Evolutionary conservation across 2,888 invertebrate genomes (phyloP).

Genomic region (Quadriops clusia): DNA sequence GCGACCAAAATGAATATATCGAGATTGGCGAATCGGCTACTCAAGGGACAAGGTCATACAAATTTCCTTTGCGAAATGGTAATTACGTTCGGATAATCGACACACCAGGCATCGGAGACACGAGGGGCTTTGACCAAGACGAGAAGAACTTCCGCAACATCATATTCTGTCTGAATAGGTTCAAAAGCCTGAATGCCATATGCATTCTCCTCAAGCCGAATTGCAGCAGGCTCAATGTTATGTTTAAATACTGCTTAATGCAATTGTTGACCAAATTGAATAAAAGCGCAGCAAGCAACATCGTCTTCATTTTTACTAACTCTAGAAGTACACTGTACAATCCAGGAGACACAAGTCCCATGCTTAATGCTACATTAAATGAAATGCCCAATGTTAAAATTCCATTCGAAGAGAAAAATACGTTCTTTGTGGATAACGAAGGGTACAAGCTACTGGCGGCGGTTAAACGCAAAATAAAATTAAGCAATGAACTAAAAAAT

Average conservation of each 20-base stretch:
- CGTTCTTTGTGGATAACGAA: slow-evolving; percentile 32
- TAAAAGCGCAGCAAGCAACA: slow-evolving; percentile 27
- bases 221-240: slow-evolving; percentile 23
- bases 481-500: slow-evolving; percentile 13
- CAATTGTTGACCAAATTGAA: slow-evolving; percentile 29
- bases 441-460: slow-evolving; percentile 28
- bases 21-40: slow-evolving; percentile 17
- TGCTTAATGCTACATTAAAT: slow-evolving; percentile 20
- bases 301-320: slow-evolving; percentile 31
- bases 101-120: slow-evolving; percentile 28
- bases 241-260: slow-evolving; percentile 29
- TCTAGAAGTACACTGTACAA: slow-evolving; percentile 23
- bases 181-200: slow-evolving; percentile 27
- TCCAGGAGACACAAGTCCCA: slow-evolving; percentile 25
- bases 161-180: slow-evolving; percentile 24
- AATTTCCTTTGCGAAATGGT: slow-evolving; percentile 14
- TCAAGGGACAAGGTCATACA: slow-evolving; percentile 54
- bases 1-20: slow-evolving; percentile 17
- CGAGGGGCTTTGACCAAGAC: slow-evolving; percentile 18
- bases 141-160: slow-evolving; percentile 19
- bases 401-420: slow-evolving; percentile 22
- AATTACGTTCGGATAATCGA: slow-evolving; percentile 24
- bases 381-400: slow-evolving; percentile 24
- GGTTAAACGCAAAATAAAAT: slow-evolving; percentile 19
- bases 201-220: slow-evolving; percentile 27